Conservation (phyloP, 2,797 vertebrate species). For the Galago senegalensis region DNA sequence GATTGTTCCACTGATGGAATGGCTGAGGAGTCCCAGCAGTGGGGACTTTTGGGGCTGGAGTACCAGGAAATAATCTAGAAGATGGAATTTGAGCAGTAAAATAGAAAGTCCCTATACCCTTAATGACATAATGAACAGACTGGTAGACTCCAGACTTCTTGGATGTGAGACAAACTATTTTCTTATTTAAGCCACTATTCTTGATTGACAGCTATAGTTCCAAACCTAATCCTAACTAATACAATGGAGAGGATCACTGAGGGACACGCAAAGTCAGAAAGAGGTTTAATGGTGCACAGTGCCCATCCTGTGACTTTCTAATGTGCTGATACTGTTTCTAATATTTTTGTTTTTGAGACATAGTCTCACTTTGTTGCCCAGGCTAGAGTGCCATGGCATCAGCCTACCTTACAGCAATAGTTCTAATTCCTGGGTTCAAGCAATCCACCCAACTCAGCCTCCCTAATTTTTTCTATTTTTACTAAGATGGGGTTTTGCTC, state of each 20-base stretch:
- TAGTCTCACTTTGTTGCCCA: too few relatives aligned
- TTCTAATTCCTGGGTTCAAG: too few relatives aligned
- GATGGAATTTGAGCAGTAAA: not conserved
- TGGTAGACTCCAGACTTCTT: not conserved
- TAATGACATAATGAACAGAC: not conserved
- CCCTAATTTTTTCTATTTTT: too few relatives aligned
- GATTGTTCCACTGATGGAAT: not conserved
- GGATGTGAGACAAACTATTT: not conserved
- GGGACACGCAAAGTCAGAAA: not conserved
- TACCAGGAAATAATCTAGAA: constrained; percentile 22
- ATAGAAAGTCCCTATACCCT: not conserved
- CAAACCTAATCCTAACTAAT: constrained; percentile 42
- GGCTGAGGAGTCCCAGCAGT: not conserved
- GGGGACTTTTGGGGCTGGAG: too few relatives aligned
- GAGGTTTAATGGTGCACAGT: not conserved
- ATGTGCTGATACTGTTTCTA: not conserved
- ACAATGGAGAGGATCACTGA: not conserved
- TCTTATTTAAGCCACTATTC: not conserved
- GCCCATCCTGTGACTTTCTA: constrained; percentile 16
- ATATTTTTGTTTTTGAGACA: not conserved
- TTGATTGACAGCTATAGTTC: not conserved
- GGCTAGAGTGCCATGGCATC: too few relatives aligned
- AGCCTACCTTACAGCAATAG: too few relatives aligned
- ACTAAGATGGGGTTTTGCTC: too few relatives aligned
- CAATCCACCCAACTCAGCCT: too few relatives aligned